A percentile compares a stretch with the other conserved stretches of the same genome.
phyloP scores from a whole-genome alignment of 2,888 invertebrate genomes.

The Watsonalla cultraria region DNA sequence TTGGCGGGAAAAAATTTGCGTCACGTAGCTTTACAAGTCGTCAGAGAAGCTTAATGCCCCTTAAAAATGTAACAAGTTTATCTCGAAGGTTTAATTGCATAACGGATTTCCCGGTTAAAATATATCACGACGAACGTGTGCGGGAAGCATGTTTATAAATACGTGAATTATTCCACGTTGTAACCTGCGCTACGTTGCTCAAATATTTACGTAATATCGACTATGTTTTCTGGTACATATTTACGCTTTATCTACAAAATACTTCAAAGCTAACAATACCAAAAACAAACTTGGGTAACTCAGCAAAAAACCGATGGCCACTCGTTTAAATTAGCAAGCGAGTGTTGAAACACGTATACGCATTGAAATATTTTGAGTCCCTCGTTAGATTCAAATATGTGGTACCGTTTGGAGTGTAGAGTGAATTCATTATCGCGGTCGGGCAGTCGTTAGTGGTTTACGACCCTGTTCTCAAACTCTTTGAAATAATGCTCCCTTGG shows the following conservation, averaged over 20 bases:
- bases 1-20: conserved; percentile 20
- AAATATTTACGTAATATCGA: background rate
- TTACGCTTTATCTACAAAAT: too few species aligned
- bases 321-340: background rate
- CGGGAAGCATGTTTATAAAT: background rate
- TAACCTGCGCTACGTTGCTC: background rate
- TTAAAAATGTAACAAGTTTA: conserved; percentile 39
- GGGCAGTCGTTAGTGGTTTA: conserved; percentile 71
- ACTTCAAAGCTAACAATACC: background rate
- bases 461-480: conserved; percentile 64
- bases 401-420: conserved; percentile 52
- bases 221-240: too few species aligned
- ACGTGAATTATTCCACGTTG: background rate
- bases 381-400: conserved; percentile 47
- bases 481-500: conserved; percentile 65
- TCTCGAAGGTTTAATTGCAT: conserved; percentile 36
- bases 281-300: background rate
- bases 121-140: conserved; percentile 13
- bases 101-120: conserved; percentile 27
- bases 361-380: conserved; percentile 34
- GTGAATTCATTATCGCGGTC: conserved; percentile 70
- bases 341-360: conserved; percentile 4
- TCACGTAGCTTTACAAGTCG: conserved; percentile 31
- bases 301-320: background rate
- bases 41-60: conserved; percentile 34